Evolutionary conservation across 2,888 invertebrate genomes (phyloP).

Genomic region (Athalia rosae): DNA sequence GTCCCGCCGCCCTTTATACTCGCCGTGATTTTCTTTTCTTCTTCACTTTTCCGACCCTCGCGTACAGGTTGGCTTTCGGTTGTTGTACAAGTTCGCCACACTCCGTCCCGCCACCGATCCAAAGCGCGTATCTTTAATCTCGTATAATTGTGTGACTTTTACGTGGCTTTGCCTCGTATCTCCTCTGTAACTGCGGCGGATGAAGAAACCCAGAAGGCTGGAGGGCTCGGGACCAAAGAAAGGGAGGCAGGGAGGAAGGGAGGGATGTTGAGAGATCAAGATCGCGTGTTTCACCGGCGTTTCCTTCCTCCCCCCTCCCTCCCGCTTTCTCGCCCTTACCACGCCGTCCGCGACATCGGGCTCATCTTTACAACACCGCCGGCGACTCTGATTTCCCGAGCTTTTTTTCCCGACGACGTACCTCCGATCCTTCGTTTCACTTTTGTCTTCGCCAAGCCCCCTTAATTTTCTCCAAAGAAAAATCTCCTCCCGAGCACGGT

Average conservation of each 20-base stretch:
- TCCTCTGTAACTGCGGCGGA: constrained; percentile 22
- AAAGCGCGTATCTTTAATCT: constrained; percentile 47
- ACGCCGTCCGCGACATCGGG: not conserved
- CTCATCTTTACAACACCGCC: not conserved
- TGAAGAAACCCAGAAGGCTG: not conserved
- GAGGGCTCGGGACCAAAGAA: not conserved
- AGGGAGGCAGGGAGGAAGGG: not conserved
- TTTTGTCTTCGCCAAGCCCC: too few species aligned
- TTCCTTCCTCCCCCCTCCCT: constrained; percentile 1
- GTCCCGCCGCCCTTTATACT: constrained; percentile 10
- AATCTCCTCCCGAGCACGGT: too few species aligned
- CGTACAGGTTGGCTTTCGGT: constrained; percentile 3
- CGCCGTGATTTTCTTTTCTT: not conserved
- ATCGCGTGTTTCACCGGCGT: constrained; percentile 34
- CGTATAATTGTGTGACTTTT: constrained; percentile 47
- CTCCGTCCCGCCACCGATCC: constrained; percentile 26
- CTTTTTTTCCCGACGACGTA: too few species aligned
- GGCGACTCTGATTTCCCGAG: not conserved
- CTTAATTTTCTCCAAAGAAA: too few species aligned
- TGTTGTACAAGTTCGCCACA: not conserved
- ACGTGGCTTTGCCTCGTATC: constrained; percentile 41
- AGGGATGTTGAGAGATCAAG: constrained; percentile 33
- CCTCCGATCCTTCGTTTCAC: too few species aligned
- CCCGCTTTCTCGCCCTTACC: not conserved
- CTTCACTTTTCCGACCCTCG: too few species aligned